phyloP scores from a whole-genome alignment of 2,113 vertebrate genomes.

The Antigone vipio region DNA sequence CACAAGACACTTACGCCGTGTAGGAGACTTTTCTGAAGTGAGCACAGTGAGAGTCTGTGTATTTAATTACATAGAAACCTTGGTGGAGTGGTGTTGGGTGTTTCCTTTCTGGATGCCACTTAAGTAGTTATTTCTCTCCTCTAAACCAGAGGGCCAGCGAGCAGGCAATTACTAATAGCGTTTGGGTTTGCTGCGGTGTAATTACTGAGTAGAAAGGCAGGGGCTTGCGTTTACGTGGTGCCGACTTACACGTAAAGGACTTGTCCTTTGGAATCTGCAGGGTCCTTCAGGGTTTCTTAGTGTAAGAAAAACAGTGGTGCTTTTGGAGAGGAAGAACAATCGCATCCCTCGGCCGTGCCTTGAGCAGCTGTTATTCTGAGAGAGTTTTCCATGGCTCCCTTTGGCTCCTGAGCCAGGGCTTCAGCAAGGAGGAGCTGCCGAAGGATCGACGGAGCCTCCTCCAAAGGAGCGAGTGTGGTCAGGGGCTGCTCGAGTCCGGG shows the following conservation, averaged over 20 bases:
- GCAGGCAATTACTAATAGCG: neutral
- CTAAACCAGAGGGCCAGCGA: neutral
- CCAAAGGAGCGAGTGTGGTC: rapidly evolving
- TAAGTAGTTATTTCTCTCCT: neutral
- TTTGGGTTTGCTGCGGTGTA: neutral
- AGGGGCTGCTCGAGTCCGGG: rapidly evolving
- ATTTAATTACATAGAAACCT: neutral
- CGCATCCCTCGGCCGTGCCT: neutral
- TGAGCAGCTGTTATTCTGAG: neutral
- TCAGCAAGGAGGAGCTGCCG: neutral
- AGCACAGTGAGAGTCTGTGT: rapidly evolving
- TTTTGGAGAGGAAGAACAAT: neutral
- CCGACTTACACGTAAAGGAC: neutral
- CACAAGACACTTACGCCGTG: rapidly evolving
- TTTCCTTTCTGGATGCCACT: neutral
- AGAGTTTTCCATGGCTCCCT: neutral
- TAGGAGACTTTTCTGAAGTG: neutral
- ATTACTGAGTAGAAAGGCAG: neutral
- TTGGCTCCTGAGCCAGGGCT: neutral
- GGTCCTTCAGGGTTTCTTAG: neutral
- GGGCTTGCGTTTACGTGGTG: neutral
- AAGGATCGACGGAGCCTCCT: neutral
- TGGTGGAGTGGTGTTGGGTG: neutral
- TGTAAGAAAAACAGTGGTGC: neutral
- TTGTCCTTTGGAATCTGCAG: neutral